Base-by-base conservation (phyloP, 2,888 invertebrate species). In the Anorthoa munda region DNA sequence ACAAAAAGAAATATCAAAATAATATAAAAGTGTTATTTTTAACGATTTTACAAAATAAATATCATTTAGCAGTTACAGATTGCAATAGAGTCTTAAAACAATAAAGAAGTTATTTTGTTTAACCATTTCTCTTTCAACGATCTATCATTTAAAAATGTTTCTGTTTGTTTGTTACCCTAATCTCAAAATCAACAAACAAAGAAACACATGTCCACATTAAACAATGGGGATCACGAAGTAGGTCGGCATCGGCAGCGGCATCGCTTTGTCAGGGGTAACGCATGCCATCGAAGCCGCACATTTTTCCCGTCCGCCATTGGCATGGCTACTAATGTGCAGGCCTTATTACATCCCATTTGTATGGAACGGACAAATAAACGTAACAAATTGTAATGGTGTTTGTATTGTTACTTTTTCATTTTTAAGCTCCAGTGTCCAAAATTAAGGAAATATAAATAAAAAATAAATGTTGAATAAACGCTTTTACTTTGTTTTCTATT, bases 231-330 rank as follows among this genome's bases (percentile, higher is more conserved):
- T 46, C 64, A 67, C 51, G 61, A 81, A 78, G 67, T 74, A 64
- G 72, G 64, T 76, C 68, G 65, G 46, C 23, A 55, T 53, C 23
- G 64, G 55, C 45, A 56, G 50, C 65, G 66, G 66, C 69, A 73
- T 75, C 77, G 74, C 79, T 76, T 79, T 84, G 75, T 82, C 73
- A 75, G 39, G 23, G 51, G 39, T 64, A 77, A 74, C 66, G 63
- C 48, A 69, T 66, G 66, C 65, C 63, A 60, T 66, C 39, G 60
- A 45, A 58, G 79, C 86, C 90, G 71, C 82, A 83, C 79, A 88
- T 90, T 89, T 90, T 89, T 89, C 23, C 73, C 68, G 71, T 74
- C 79, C 83, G 79, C 72, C 82, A 79, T 84, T 69, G 82, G 79
- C 64, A 70, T 45, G 79, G 79, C 85, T 55, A 81, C 85, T 88